Conservation (phyloP, 2,113 vertebrate genomes). For the Forbesichthys agassizii region DNA sequence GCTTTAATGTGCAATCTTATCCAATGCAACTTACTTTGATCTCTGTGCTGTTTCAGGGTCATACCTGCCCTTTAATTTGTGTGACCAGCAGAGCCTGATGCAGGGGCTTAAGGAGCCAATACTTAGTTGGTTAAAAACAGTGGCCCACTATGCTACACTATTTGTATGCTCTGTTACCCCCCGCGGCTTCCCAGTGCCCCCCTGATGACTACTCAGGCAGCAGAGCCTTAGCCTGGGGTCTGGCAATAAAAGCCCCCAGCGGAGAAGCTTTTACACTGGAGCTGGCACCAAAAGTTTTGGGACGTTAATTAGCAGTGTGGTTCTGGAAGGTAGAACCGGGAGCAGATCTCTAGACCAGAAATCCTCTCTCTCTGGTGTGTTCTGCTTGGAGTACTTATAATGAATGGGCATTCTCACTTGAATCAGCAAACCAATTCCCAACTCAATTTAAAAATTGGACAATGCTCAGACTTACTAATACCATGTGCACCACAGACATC, state of each 20-base stretch:
- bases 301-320: slow-evolving; percentile 59
- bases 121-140: slow-evolving; percentile 66
- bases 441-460: slow-evolving; percentile 12
- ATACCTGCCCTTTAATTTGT: slow-evolving; percentile 77
- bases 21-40: slow-evolving; percentile 57
- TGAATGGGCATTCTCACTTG: slow-evolving; percentile 28
- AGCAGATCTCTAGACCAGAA: slow-evolving; percentile 45
- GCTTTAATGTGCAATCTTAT: slow-evolving; percentile 46
- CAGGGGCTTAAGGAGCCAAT: slow-evolving; percentile 51
- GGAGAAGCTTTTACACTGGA: slow-evolving; percentile 26
- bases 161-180: slow-evolving; percentile 46
- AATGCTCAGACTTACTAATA: slow-evolving; percentile 1
- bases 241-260: slow-evolving; percentile 11
- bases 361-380: slow-evolving; percentile 44
- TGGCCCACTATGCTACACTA: slow-evolving; percentile 54
- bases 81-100: slow-evolving; percentile 71
- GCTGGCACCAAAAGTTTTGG: slow-evolving; percentile 33
- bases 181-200: slow-evolving; percentile 36
- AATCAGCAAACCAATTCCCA: slow-evolving; percentile 37
- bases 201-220: slow-evolving; percentile 30
- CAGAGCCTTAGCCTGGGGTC: slow-evolving; percentile 37
- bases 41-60: slow-evolving; percentile 53
- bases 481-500: background rate
- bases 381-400: slow-evolving; percentile 46
- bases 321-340: slow-evolving; percentile 34